Evolutionary conservation across 2,888 invertebrate genomes (phyloP), one percentile per base, ranked within the genome.

Genomic region (Rhodophaea formosa): DNA sequence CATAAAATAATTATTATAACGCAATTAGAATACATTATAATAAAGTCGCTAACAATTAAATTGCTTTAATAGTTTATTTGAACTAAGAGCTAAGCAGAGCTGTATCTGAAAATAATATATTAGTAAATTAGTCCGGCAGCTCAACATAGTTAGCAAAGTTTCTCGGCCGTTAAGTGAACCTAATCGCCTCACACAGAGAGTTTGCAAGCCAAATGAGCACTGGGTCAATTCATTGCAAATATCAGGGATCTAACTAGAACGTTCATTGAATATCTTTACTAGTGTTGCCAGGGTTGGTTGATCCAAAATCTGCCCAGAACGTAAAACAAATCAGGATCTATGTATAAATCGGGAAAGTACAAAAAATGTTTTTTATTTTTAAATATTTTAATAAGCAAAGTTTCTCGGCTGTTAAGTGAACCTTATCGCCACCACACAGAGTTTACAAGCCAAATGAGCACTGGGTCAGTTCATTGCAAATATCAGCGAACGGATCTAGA

Each of bases 41-140:
- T n/a, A n/a, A n/a, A n/a, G n/a, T n/a, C n/a, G n/a, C n/a, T n/a
- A n/a, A n/a, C n/a, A n/a, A n/a, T n/a, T n/a, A n/a, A n/a, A n/a
- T n/a, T n/a, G n/a, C n/a, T n/a, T n/a, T n/a, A 5, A 23, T 5
- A 23, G 3, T 5, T 23, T 23, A 23, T 23, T 3, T 23, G 23
- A 5, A 5, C 23, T 23, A 3, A 3, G 23, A 23, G 23, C 23
- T 23, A 23, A n/a, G 23, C 23, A 52, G 52, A 43, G 53, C 53
- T 53, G 42, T 43, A 53, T 17, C 43, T 53, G 53, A 29, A 14
- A 47, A 47, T 47, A 51, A 51, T 35, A 10, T 8, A 23, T 10
- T 8, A n/a, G 49, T 23, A 10, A 10, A 51, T 32, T 35, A 51
- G 51, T 32, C 30, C 51, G 35, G 35, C 5, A 39, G 12, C n/a